Conservation (phyloP, 2,888 invertebrate genomes). For the Diadegma fenestrale region DNA sequence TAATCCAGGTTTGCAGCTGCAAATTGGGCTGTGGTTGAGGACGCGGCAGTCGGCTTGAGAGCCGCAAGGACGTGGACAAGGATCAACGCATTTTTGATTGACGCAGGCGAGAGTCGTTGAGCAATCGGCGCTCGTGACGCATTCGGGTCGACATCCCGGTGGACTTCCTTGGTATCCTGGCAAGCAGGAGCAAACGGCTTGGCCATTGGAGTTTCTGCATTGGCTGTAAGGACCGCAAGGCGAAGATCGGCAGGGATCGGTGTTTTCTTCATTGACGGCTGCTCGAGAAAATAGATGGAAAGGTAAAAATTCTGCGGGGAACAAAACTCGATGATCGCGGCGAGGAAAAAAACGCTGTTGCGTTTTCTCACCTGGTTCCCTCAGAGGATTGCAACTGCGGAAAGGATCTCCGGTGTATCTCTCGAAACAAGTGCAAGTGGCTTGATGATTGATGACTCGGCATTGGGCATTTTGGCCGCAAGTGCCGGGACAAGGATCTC, state of each 20-base stretch:
- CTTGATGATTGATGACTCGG: conserved; percentile 85
- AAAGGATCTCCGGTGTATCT: conserved; percentile 86
- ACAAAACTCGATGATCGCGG: not conserved
- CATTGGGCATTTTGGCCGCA: conserved; percentile 88
- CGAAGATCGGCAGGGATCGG: conserved; percentile 79
- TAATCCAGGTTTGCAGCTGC: conserved; percentile 85
- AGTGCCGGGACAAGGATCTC: conserved; percentile 93
- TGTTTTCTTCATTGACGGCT: conserved; percentile 68
- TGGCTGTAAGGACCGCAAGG: conserved; percentile 89
- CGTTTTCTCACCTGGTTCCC: conserved; percentile 43
- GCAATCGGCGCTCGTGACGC: conserved; percentile 92
- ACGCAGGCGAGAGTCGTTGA: conserved; percentile 90
- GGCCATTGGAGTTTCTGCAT: conserved; percentile 82
- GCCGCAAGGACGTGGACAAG: conserved; percentile 92
- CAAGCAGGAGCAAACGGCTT: conserved; percentile 91
- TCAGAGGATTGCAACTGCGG: conserved; percentile 85
- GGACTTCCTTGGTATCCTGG: conserved; percentile 93
- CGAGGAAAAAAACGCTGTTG: not conserved
- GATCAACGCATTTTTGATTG: conserved; percentile 92
- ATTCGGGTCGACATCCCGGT: conserved; percentile 91
- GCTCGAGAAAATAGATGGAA: conserved; percentile 37
- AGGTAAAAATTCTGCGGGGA: not conserved
- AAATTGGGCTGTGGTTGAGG: conserved; percentile 89
- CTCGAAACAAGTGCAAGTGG: conserved; percentile 84
- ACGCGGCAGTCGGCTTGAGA: conserved; percentile 91